phyloP scores from a whole-genome alignment of 2,888 invertebrate species.

The Cheiracanthium punctorium region DNA sequence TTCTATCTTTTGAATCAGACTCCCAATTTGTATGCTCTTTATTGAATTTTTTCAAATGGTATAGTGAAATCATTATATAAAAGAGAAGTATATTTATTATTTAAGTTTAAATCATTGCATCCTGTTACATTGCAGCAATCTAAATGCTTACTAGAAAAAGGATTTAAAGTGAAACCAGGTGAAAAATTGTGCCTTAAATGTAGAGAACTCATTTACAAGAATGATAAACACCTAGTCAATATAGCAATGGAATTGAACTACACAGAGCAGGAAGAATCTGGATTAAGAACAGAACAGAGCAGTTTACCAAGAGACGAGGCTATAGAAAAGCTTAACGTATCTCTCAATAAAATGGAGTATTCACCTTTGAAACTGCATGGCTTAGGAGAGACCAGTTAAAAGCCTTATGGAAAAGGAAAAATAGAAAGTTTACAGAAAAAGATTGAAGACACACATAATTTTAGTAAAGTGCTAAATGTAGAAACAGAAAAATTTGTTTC shows the following conservation, averaged over 20 bases:
- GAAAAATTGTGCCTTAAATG: neutral
- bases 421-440: constrained; percentile 10
- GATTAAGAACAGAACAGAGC: neutral
- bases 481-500: neutral
- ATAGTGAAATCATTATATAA: too few relatives aligned
- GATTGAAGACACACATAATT: neutral
- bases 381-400: neutral
- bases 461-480: neutral
- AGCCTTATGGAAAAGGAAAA: neutral
- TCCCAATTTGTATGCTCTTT: too few relatives aligned
- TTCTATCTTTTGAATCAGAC: too few relatives aligned
- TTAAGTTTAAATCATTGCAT: neutral
- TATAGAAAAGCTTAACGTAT: neutral
- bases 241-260: too few relatives aligned
- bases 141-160: neutral
- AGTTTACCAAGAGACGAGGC: neutral
- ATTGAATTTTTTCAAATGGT: too few relatives aligned
- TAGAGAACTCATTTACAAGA: neutral
- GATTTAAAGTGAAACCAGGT: neutral
- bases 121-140: neutral
- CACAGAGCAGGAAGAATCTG: neutral
- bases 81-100: too few relatives aligned
- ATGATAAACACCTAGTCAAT: neutral
- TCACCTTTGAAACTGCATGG: constrained; percentile 11
- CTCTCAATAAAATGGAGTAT: neutral